These are phyloP conservation scores for Mimachlamys varia DNA, from an alignment of 2,888 invertebrate genomes.

Conservation along the genomic window DNA sequence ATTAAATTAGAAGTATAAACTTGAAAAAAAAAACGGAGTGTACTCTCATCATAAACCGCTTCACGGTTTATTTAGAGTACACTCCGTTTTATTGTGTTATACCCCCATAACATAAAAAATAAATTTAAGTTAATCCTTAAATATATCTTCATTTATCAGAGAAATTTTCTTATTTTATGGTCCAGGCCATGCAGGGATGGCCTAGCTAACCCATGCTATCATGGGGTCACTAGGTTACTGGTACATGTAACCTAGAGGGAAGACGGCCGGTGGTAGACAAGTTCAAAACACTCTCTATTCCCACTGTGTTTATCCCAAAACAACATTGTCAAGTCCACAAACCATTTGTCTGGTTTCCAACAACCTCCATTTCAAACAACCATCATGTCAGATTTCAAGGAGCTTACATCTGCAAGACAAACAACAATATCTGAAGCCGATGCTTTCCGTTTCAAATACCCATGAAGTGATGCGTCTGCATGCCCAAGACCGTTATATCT, in stretches of 20 bases:
- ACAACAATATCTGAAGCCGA: background rate
- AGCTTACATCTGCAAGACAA: no score
- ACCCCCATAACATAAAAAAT: no score
- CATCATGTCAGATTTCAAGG: background rate
- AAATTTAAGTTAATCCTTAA: no score
- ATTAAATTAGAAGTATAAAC: no score
- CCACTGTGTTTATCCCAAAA: background rate
- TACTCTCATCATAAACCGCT: no score
- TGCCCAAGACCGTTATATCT: background rate
- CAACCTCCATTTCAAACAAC: slow-evolving; percentile 3
- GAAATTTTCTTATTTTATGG: background rate
- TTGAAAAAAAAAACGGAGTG: no score
- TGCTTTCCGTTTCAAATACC: background rate
- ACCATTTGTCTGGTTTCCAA: slow-evolving; percentile 4
- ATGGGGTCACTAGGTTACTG: background rate
- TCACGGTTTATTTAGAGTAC: no score
- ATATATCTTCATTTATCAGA: no score
- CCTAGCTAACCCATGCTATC: background rate
- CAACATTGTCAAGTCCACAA: background rate
- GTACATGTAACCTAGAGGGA: no score
- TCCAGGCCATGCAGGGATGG: background rate
- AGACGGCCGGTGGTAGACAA: background rate
- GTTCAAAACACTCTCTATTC: slow-evolving; percentile 28
- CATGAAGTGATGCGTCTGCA: background rate
- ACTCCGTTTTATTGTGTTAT: no score